These are phyloP conservation scores for Clangula hyemalis DNA, from an alignment of 2,797 vertebrate genomes.

Conservation along the genomic window DNA sequence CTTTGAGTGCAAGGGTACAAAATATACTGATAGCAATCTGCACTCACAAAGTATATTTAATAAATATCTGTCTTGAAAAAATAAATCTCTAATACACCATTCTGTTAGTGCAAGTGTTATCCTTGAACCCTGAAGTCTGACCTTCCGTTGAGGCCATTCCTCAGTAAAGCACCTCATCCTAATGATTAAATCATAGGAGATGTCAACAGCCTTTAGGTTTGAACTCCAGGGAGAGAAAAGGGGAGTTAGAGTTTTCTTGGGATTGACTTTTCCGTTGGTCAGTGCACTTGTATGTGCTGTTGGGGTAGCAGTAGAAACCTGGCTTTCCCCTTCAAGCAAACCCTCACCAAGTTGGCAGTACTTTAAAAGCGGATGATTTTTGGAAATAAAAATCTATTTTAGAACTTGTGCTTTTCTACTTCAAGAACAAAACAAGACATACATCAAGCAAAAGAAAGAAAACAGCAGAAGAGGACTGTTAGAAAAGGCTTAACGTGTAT, in stretches of 20 bases:
- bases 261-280: conserved; percentile 22
- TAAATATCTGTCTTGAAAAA: conserved; percentile 1
- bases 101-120: conserved; percentile 17
- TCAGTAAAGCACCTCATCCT: background rate
- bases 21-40: background rate
- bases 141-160: background rate
- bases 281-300: background rate
- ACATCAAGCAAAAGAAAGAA: background rate
- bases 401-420: background rate
- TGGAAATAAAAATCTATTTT: background rate
- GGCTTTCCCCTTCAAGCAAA: background rate
- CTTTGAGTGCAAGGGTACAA: background rate
- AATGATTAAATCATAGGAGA: conserved; percentile 28
- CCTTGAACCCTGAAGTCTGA: conserved; percentile 7
- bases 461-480: background rate
- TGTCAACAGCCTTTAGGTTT: conserved; percentile 34
- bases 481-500: background rate
- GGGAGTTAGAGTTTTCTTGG: background rate
- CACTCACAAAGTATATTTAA: background rate
- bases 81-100: background rate
- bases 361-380: background rate
- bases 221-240: background rate
- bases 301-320: background rate
- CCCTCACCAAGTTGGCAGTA: background rate
- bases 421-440: background rate